Conservation (phyloP, 2,888 invertebrate species). For the Oegoconia quadripuncta region DNA sequence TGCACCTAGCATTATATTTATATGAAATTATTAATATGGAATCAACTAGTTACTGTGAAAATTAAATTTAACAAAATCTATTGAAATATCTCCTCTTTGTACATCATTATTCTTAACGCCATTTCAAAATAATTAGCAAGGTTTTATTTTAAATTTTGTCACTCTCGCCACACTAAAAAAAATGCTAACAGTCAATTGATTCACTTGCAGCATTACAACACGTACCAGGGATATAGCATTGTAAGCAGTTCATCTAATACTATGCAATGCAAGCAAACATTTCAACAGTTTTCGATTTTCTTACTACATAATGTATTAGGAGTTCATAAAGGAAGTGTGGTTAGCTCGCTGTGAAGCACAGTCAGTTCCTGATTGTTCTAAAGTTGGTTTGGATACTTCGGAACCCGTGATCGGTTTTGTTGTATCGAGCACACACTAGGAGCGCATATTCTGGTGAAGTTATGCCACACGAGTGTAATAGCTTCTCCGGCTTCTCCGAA, state of each 20-base stretch:
- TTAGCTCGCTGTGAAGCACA: not conserved
- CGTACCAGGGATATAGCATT: not conserved
- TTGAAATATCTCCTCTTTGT: too few species aligned
- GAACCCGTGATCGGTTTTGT: conserved; percentile 1
- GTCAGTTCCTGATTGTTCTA: too few species aligned
- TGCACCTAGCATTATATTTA: too few species aligned
- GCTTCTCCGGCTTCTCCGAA: too few species aligned
- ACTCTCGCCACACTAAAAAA: not conserved
- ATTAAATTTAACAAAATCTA: too few species aligned
- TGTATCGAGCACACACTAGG: not conserved
- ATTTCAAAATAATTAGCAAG: too few species aligned
- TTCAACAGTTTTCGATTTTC: not conserved
- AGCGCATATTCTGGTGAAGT: too few species aligned
- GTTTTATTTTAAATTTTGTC: too few species aligned
- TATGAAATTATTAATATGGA: too few species aligned
- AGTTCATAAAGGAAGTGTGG: not conserved
- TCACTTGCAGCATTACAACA: conserved; percentile 2
- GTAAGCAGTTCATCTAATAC: not conserved
- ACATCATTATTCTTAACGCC: too few species aligned
- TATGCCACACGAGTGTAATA: too few species aligned
- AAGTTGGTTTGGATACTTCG: not conserved
- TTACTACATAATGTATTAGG: not conserved
- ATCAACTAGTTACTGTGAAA: too few species aligned
- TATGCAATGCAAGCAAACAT: not conserved
- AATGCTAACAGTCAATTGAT: not conserved